Percentiles rank a stretch among this genome's conserved stretches.
phyloP scores from a whole-genome alignment of 1,140 invertebrate genomes.

The Mesaphorura yosii region DNA sequence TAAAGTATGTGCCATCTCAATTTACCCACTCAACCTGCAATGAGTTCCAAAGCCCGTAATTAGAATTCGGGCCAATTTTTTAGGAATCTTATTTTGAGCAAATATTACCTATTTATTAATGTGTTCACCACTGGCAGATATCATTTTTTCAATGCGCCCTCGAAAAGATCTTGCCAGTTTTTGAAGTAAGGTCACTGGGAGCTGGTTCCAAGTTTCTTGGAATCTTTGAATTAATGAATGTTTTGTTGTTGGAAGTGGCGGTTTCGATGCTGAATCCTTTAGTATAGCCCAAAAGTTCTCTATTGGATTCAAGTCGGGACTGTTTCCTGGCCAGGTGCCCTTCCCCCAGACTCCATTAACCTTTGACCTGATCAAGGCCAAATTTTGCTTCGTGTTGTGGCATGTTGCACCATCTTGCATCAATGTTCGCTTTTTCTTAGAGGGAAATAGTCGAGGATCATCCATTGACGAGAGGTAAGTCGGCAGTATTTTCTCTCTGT shows the following conservation, averaged over 20 bases:
- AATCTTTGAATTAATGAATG: background rate
- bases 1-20: too few relatives aligned
- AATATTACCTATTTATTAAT: background rate
- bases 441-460: background rate
- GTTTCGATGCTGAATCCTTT: background rate
- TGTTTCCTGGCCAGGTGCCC: slow-evolving; percentile 1
- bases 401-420: slow-evolving; percentile 6
- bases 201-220: slow-evolving; percentile 1
- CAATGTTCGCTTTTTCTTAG: background rate
- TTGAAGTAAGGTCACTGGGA: background rate
- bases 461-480: background rate
- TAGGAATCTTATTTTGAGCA: too few relatives aligned
- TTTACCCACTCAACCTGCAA: too few relatives aligned
- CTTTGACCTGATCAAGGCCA: background rate
- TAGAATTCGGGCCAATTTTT: too few relatives aligned
- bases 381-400: background rate
- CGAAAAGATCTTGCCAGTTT: background rate
- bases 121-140: background rate
- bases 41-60: too few relatives aligned
- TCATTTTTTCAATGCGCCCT: background rate
- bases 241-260: background rate
- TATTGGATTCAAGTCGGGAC: background rate
- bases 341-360: background rate
- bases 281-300: background rate
- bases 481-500: slow-evolving; percentile 6